Conservation (phyloP, 2,113 vertebrate species). For the Harpagus bidentatus region DNA sequence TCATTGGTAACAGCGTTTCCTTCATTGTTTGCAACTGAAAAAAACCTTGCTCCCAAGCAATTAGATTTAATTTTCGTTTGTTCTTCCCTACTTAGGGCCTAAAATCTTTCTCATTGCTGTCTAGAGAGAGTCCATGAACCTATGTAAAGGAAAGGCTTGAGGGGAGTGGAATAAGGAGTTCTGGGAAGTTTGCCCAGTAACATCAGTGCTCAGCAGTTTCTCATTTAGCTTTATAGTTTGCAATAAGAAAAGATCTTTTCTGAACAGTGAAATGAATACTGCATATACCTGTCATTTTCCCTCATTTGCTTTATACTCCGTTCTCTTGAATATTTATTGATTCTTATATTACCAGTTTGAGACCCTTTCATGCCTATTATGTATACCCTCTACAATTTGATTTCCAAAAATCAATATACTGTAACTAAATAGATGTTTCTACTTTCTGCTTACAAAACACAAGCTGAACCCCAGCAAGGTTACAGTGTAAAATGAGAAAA, state of each 20-base stretch:
- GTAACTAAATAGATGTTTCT: constrained; percentile 31
- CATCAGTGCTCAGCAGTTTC: background rate
- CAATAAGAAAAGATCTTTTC: background rate
- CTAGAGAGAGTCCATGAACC: background rate
- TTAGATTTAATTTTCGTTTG: background rate
- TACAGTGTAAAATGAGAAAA: background rate
- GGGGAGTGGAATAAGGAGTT: background rate
- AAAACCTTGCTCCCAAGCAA: background rate
- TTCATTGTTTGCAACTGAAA: background rate
- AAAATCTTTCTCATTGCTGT: background rate
- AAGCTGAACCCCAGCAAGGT: background rate
- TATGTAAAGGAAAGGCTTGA: background rate
- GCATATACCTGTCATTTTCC: background rate
- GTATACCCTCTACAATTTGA: background rate
- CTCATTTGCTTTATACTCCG: background rate
- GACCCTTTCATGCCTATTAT: background rate
- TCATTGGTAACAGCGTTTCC: background rate
- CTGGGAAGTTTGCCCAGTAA: constrained; percentile 30
- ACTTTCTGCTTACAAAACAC: constrained; percentile 30
- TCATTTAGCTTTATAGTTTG: constrained; percentile 1
- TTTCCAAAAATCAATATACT: constrained; percentile 43
- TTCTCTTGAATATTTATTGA: constrained; percentile 48
- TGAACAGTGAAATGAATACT: constrained; percentile 1
- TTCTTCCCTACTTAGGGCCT: background rate
- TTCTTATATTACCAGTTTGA: constrained; percentile 16